phyloP scores from a whole-genome alignment of 35 echinoderm and acorn worm genomes.

The Eucidaris tribuloides region DNA sequence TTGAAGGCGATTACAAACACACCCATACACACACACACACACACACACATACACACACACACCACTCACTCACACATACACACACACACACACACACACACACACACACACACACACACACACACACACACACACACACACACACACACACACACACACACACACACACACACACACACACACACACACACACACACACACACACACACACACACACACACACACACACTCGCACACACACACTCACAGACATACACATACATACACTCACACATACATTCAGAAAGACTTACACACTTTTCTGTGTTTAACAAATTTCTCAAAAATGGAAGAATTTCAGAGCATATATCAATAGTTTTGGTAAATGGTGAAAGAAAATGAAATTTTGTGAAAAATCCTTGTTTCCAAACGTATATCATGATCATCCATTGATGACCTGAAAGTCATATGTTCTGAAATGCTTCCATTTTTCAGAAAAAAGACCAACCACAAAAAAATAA shows the following conservation, averaged over 20 bases:
- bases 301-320: neutral
- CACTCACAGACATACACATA: neutral
- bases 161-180: slow-evolving; percentile 28
- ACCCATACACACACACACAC: too few species aligned
- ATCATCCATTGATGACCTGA: too few species aligned
- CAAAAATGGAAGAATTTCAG: too few species aligned
- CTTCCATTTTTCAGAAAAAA: too few species aligned
- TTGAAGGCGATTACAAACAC: too few species aligned
- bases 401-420: neutral
- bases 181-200: slow-evolving; percentile 14
- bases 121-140: neutral
- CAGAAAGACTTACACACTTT: neutral
- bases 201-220: slow-evolving; percentile 23
- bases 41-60: too few species aligned
- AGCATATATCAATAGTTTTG: neutral
- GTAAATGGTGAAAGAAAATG: neutral
- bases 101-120: too few species aligned
- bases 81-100: too few species aligned
- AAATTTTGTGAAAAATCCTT: neutral
- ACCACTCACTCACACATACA: too few species aligned
- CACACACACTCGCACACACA: slow-evolving; percentile 18
- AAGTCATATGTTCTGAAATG: too few species aligned
- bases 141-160: neutral
- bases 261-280: neutral
- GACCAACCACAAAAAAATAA: too few species aligned